A percentile compares a stretch with the other conserved stretches of the same genome.
Conservation (phyloP, 2,113 vertebrate species). For the Nymphicus hollandicus region DNA sequence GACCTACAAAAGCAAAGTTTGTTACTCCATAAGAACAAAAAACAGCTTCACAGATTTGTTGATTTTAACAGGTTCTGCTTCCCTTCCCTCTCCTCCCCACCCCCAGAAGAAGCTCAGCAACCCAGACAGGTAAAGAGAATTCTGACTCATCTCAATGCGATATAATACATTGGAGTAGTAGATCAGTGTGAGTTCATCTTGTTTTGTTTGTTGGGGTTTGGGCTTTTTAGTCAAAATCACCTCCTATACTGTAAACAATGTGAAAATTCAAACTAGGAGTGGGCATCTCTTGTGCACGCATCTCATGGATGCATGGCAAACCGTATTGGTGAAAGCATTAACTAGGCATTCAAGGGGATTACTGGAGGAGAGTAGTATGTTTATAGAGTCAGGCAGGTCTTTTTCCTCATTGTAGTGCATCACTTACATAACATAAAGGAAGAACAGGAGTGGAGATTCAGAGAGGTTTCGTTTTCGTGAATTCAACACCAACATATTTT, state of each 20-base stretch:
- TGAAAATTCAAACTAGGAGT: background rate
- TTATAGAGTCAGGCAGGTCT: background rate
- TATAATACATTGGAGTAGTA: background rate
- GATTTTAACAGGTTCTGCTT: background rate
- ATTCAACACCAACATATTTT: background rate
- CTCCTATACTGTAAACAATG: background rate
- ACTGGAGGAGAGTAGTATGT: background rate
- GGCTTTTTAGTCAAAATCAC: background rate
- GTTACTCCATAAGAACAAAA: background rate
- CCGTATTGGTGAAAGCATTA: background rate
- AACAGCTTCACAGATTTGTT: background rate
- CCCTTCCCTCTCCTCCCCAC: background rate
- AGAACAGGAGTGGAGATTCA: background rate
- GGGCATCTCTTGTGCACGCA: rapidly evolving
- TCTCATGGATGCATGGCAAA: background rate
- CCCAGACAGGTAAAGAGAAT: background rate
- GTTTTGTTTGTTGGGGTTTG: background rate
- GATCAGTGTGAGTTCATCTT: background rate
- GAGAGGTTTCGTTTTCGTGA: background rate
- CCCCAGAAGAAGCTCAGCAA: background rate
- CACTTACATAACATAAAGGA: background rate
- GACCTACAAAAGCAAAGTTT: background rate
- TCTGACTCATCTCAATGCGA: background rate
- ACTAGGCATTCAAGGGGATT: background rate
- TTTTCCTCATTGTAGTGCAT: background rate